These are phyloP conservation scores for Albula goreensis DNA, from an alignment of 2,113 vertebrate species.

Conservation along the genomic window DNA sequence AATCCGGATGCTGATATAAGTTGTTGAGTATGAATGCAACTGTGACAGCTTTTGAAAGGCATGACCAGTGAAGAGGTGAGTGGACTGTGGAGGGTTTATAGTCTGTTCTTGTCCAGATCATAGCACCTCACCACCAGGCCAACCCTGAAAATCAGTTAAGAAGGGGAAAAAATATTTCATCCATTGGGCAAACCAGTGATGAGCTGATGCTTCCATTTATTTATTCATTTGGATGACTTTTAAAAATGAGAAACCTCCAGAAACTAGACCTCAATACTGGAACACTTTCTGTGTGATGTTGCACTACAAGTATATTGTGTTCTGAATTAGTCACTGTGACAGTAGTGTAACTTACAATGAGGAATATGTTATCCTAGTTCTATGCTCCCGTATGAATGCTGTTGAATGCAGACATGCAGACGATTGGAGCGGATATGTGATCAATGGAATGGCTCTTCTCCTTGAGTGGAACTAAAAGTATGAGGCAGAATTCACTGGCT, in stretches of 20 bases:
- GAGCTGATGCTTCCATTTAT: no score
- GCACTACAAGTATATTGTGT: conserved; percentile 21
- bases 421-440: neutral
- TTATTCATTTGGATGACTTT: neutral
- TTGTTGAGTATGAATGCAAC: no score
- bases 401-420: neutral
- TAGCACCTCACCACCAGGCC: no score
- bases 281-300: conserved; percentile 25
- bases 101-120: no score
- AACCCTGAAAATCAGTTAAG: no score
- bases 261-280: conserved; percentile 29
- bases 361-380: neutral
- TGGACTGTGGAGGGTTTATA: no score
- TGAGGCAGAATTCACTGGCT: conserved; percentile 8
- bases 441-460: neutral
- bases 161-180: no score
- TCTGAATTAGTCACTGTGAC: conserved; percentile 28
- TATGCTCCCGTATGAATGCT: neutral
- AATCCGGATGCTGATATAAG: no score
- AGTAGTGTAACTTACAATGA: no score
- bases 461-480: neutral
- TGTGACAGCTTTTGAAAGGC: no score
- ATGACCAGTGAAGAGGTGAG: no score
- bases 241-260: neutral
- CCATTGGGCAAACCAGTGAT: no score